Conservation (phyloP, 2,113 vertebrate species). For the Amphilophus citrinellus region DNA sequence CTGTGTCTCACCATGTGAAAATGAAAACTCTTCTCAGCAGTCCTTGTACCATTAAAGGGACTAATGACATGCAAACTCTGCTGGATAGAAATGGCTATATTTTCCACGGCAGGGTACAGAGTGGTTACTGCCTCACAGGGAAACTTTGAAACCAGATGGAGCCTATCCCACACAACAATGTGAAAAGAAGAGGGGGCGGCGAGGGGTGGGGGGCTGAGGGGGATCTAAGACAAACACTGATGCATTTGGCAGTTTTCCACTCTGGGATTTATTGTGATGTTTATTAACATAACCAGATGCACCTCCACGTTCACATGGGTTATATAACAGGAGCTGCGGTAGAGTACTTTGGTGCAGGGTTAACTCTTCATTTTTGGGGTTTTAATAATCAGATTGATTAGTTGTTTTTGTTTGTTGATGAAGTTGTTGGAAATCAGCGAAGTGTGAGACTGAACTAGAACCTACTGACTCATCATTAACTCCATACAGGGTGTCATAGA, state of each 20-base stretch:
- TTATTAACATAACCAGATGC: slow-evolving; percentile 34
- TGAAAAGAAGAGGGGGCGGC: slow-evolving; percentile 39
- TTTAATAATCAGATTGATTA: slow-evolving; percentile 7
- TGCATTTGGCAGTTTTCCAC: slow-evolving; percentile 61
- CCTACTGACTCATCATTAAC: slow-evolving; percentile 38
- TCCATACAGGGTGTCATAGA: slow-evolving; percentile 25
- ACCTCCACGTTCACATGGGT: slow-evolving; percentile 29
- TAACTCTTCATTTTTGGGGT: background rate
- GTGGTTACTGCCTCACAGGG: slow-evolving; percentile 61
- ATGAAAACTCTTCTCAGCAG: slow-evolving; percentile 42
- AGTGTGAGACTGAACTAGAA: background rate
- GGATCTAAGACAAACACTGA: slow-evolving; percentile 53
- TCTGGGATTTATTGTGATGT: slow-evolving; percentile 35
- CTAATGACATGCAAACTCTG: slow-evolving; percentile 61
- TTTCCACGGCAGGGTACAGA: slow-evolving; percentile 62
- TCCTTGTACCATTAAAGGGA: slow-evolving; percentile 30
- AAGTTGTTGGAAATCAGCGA: slow-evolving; percentile 13
- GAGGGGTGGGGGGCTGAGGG: background rate
- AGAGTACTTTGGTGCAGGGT: background rate
- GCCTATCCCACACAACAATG: slow-evolving; percentile 59
- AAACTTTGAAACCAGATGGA: slow-evolving; percentile 72
- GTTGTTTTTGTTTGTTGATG: slow-evolving; percentile 34
- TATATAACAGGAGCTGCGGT: background rate
- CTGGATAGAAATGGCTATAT: slow-evolving; percentile 56
- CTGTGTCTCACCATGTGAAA: slow-evolving; percentile 42